Base-by-base conservation (phyloP, 2,797 vertebrate species). In the Cynodonichthys magdalenae region DNA sequence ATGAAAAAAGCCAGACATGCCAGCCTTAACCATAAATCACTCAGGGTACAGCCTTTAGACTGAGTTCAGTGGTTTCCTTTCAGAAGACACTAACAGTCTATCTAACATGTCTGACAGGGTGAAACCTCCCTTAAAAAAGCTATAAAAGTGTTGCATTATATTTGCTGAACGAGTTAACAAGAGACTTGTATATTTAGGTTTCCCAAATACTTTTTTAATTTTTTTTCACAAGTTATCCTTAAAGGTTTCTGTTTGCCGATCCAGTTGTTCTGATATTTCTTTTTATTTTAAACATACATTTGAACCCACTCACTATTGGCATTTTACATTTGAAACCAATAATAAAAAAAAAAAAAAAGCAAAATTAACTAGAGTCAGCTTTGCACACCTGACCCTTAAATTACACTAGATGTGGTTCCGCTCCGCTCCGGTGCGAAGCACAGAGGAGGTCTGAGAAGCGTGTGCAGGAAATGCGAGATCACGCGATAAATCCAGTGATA, bases 21-120 rank as follows among this genome's bases (percentile, higher is more conserved):
- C 69, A 64, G 64, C 49, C 52, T 60, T 62, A 42, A 46, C 56
- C 74, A 79, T 84, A 77, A 53, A 85, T 84, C 76, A 82, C 55
- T 18, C 28, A 59, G 65, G 69, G 74, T 50, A 34, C 63, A 68
- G 63, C 74, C 51, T 82, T 79, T 74, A 74, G 52, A 57, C 71
- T 15, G 59, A 66, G 64, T 27, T 46, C 59, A 67, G 61, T 75
- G 48, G 71, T 75, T 71, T 81, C 61, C 59, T 49, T 69, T 74
- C 41, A 67, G 63, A 61, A 64, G 44, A 57, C 62, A 61, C 47
- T 54, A 50, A 66, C 63, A 76, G 70, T 53, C 69, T 46, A 47
- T 50, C 62, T 63, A 68, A 76, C 66, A 75, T 50, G 34, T 75
- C 69, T 55, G 52, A 55, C 52, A 41, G 18, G 19, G 42, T 36